Percentiles rank a stretch among this genome's conserved stretches.
phyloP scores from a whole-genome alignment of 1,140 invertebrate genomes.

The Ylistrum balloti region DNA sequence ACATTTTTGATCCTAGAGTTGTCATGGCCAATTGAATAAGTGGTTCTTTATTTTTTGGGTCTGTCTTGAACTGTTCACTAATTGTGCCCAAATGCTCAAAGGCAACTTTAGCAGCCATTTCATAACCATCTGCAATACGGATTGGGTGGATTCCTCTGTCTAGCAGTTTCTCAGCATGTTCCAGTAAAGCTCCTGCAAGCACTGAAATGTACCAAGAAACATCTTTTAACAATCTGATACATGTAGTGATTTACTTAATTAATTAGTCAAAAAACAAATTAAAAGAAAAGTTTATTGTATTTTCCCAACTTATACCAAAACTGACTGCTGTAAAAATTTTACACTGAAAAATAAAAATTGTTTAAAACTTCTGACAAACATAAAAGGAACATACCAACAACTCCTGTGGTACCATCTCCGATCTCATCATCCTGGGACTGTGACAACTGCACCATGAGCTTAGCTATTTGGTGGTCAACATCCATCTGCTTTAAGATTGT shows the following conservation, averaged over 20 bases:
- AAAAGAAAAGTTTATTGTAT: too few species aligned
- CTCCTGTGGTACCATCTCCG: conserved; percentile 99
- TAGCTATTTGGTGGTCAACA: conserved; percentile 98
- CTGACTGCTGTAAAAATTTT: too few species aligned
- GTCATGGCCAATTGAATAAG: conserved; percentile 98
- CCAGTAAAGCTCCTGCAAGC: conserved; percentile 94
- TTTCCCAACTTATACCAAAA: too few species aligned
- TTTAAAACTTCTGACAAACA: too few species aligned
- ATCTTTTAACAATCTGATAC: conserved; percentile 38
- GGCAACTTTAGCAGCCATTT: conserved; percentile 96
- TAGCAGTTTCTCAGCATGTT: conserved; percentile 95
- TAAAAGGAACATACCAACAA: conserved; percentile 88
- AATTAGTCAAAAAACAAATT: too few species aligned
- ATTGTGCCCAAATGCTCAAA: conserved; percentile 94
- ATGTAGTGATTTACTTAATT: too few species aligned
- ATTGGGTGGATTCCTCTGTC: conserved; percentile 99
- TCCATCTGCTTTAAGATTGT: conserved; percentile 99
- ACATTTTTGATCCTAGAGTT: conserved; percentile 99
- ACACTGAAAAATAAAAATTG: too few species aligned
- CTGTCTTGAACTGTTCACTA: conserved; percentile 94
- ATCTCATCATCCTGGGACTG: conserved; percentile 99
- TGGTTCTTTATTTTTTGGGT: conserved; percentile 91
- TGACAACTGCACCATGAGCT: conserved; percentile 98
- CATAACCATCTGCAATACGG: conserved; percentile 99
- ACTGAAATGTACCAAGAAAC: conserved; percentile 83